Evolutionary conservation across 2,888 invertebrate species (phyloP).

Genomic region (Stomorhina lunata): DNA sequence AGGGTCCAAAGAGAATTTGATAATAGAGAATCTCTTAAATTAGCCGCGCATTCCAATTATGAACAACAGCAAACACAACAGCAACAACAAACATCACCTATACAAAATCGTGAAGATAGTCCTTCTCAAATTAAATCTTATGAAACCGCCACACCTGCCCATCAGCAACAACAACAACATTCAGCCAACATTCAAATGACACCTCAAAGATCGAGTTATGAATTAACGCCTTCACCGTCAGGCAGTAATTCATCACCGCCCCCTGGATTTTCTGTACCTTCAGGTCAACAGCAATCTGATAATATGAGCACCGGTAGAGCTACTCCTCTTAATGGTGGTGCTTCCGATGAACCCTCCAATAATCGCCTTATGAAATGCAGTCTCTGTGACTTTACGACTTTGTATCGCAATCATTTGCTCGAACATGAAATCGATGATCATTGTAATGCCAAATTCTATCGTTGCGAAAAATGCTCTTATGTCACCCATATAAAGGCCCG

Average conservation of each 20-base stretch:
- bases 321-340: conserved; percentile 15
- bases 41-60: conserved; percentile 64
- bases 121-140: conserved; percentile 36
- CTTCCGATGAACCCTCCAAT: conserved; percentile 73
- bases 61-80: conserved; percentile 69
- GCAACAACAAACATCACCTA: conserved; percentile 61
- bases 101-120: conserved; percentile 49
- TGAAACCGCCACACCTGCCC: conserved; percentile 63
- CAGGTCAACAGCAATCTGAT: conserved; percentile 28
- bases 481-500: conserved; percentile 94
- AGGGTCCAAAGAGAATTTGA: conserved; percentile 68
- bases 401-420: conserved; percentile 84
- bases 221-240: conserved; percentile 74
- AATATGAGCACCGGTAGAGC: conserved; percentile 20
- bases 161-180: conserved; percentile 52
- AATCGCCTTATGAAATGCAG: conserved; percentile 82
- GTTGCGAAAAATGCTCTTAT: conserved; percentile 95
- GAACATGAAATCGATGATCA: conserved; percentile 89
- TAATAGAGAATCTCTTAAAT: conserved; percentile 59
- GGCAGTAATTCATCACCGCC: conserved; percentile 73
- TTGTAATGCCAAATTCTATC: conserved; percentile 87
- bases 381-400: conserved; percentile 85
- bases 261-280: conserved; percentile 67
- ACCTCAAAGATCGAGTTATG: conserved; percentile 66
- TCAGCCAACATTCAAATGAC: conserved; percentile 38